These are phyloP conservation scores for Synaphobranchus kaupii DNA, from an alignment of 2,797 vertebrate genomes.

Conservation along the genomic window DNA sequence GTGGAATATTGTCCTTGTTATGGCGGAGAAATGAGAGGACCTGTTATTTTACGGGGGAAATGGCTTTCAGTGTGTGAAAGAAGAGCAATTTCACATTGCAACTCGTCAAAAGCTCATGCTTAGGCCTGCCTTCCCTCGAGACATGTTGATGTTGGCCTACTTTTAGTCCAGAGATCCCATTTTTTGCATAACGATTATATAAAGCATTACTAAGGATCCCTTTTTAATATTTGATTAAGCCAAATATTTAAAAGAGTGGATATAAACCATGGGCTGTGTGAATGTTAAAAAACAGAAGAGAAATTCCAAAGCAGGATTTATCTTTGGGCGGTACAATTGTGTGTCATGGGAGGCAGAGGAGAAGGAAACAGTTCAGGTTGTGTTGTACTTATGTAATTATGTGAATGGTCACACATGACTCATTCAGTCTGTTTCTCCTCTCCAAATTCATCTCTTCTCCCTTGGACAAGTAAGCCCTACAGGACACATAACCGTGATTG, in stretches of 20 bases:
- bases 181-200: constrained; percentile 9
- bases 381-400: neutral
- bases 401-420: neutral
- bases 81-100: neutral
- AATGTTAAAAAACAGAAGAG: neutral
- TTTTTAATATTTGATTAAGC: neutral
- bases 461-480: neutral
- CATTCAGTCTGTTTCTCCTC: neutral
- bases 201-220: constrained; percentile 6
- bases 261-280: neutral
- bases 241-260: too few species aligned
- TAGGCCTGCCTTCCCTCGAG: neutral
- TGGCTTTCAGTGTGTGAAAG: neutral
- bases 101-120: neutral
- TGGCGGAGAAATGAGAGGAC: constrained; percentile 2
- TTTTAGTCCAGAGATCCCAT: neutral
- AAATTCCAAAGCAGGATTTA: neutral
- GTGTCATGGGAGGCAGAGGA: neutral
- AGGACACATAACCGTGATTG: neutral
- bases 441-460: neutral
- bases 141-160: constrained; percentile 13
- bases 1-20: neutral
- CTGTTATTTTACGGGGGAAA: neutral
- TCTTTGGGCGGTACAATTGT: neutral
- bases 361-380: neutral